Evolutionary conservation across 2,888 invertebrate genomes (phyloP).

Genomic region (Agapostemon virescens): DNA sequence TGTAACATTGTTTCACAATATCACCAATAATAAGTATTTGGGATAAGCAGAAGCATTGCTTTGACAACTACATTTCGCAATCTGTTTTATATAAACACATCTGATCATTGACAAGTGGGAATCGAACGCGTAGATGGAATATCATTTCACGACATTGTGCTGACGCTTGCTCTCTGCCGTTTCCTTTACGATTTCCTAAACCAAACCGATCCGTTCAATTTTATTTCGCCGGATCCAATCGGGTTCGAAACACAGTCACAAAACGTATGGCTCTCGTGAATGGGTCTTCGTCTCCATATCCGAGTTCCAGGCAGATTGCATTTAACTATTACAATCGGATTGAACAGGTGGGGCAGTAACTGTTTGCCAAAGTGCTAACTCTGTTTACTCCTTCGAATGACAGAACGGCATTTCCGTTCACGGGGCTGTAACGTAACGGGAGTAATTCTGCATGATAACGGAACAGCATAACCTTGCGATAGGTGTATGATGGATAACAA

Average conservation of each 20-base stretch:
- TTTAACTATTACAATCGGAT: constrained; percentile 6
- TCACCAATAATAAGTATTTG: neutral
- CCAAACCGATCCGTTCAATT: neutral
- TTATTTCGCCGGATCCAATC: neutral
- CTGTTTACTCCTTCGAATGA: constrained; percentile 15
- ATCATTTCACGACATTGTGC: neutral
- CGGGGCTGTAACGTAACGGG: neutral
- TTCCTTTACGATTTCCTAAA: neutral
- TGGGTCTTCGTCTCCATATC: neutral
- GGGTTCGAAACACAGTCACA: neutral
- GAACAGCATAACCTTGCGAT: neutral
- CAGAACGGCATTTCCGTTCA: constrained; percentile 15
- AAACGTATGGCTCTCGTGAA: neutral
- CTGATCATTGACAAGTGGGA: neutral
- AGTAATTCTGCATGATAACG: neutral
- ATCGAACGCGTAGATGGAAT: neutral
- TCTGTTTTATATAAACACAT: neutral
- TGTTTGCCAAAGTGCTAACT: neutral
- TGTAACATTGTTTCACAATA: neutral
- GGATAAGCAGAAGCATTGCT: neutral
- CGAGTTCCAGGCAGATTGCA: neutral
- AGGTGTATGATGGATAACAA: constrained; percentile 41
- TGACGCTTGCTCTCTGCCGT: neutral
- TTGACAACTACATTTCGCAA: neutral
- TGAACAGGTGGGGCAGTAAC: neutral